These are phyloP conservation scores for Chaetodon trifasciatus DNA, from an alignment of 2,797 vertebrate genomes.

Conservation along the genomic window DNA sequence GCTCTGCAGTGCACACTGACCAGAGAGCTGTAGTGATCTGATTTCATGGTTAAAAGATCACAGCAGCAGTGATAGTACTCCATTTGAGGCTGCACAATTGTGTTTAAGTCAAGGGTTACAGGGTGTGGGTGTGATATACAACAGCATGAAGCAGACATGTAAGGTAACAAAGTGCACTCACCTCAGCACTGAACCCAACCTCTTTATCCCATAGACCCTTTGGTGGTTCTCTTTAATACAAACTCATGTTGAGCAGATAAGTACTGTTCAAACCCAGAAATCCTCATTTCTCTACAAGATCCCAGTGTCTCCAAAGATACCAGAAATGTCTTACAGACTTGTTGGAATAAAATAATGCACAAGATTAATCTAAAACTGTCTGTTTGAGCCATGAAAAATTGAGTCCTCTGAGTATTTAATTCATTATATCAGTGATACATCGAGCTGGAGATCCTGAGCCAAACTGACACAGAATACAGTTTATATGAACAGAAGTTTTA, in stretches of 20 bases:
- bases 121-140: not conserved
- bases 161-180: slow-evolving; percentile 5
- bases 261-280: slow-evolving; percentile 18
- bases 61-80: slow-evolving; percentile 18
- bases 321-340: slow-evolving; percentile 10
- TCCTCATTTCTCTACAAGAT: not conserved
- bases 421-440: not conserved
- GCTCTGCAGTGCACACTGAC: slow-evolving; percentile 37
- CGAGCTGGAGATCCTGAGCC: not conserved
- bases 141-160: slow-evolving; percentile 1
- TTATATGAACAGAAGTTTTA: not conserved
- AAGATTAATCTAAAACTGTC: not conserved
- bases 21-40: slow-evolving; percentile 44
- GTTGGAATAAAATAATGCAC: slow-evolving; percentile 5
- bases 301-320: not conserved
- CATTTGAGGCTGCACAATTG: slow-evolving; percentile 18
- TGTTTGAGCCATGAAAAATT: not conserved
- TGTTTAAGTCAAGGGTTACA: slow-evolving; percentile 25
- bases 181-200: slow-evolving; percentile 13
- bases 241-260: slow-evolving; percentile 17
- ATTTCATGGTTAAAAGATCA: slow-evolving; percentile 60
- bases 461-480: not conserved
- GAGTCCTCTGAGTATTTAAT: not conserved
- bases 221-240: slow-evolving; percentile 9
- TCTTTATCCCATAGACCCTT: not conserved